Evolutionary conservation across 1,140 invertebrate species (phyloP), one percentile per base, ranked within the genome.

Genomic region (Drosophila punjabiensis): DNA sequence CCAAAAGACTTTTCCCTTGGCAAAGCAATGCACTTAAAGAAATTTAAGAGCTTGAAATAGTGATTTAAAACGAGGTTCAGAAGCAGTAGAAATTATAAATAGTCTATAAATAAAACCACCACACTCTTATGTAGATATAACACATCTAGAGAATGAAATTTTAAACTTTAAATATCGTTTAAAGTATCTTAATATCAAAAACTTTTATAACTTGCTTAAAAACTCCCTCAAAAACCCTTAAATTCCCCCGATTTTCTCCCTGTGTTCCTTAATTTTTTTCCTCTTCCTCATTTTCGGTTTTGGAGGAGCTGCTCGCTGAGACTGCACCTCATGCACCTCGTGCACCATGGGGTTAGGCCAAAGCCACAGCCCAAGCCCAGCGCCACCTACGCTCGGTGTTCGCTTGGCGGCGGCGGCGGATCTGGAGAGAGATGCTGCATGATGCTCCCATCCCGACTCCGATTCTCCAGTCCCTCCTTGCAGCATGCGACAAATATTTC

Each of bases 401-500:
- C 43, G 39, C 45, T 76, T 85, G 47, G 28, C 45, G 32, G 52
- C 45, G 32, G 32, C 32, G 8, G 32, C 39, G 41, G 7, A 24
- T 20, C 35, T 50, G 64, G 39, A 18, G 59, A 63, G 56, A 61
- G 64, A 66, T 56, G 61, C 52, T 53, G 16, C 47, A 8, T 18
- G 50, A n/a, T 33, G 52, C 52, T 32, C n/a, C n/a, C n/a, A 33
- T 53, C 50, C 50, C 28, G 30, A 16, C 33, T n/a, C 30, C 32
- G n/a, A 39, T 61, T 60, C 18, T 47, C 43, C 18, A 20, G 43
- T 45, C 32, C 32, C 32, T 28, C 24, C 20, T n/a, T 50, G 62
- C 65, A 70, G 76, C 86, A 86, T 92, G 90, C 90, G 90, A 92
- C 90, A 92, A 92, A 92, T 92, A 87, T 91, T 87, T 90, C 90